Conservation (phyloP, 2,888 invertebrate species). For the Furcula furcula region DNA sequence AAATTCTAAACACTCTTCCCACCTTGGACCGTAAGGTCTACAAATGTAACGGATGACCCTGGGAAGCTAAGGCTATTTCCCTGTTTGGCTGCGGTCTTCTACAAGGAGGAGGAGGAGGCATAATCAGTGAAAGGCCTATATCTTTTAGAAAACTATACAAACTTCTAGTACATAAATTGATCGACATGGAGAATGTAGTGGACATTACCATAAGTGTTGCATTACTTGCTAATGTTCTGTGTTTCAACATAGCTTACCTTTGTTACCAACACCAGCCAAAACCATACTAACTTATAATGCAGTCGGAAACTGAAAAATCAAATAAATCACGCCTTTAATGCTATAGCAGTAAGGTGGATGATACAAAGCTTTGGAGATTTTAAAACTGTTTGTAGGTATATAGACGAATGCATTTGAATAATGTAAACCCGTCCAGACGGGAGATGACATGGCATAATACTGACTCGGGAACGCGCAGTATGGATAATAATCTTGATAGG, state of each 20-base stretch:
- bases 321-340: conserved; percentile 28
- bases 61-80: no score
- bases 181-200: conserved; percentile 30
- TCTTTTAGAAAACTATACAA: no score
- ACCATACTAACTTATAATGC: conserved; percentile 27
- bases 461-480: conserved; percentile 48
- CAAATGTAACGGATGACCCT: no score
- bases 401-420: conserved; percentile 72
- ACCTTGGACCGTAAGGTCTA: no score
- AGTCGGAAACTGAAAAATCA: conserved; percentile 6
- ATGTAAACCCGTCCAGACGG: conserved; percentile 69
- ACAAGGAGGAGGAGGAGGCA: neutral
- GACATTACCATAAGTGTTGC: conserved; percentile 52
- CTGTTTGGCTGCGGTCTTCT: no score
- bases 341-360: conserved; percentile 11
- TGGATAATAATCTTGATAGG: conserved; percentile 40
- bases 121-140: neutral
- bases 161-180: conserved; percentile 9
- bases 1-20: no score
- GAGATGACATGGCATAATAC: conserved; percentile 77
- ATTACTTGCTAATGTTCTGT: conserved; percentile 55
- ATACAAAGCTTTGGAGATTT: conserved; percentile 16
- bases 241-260: conserved; percentile 56
- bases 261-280: conserved; percentile 56
- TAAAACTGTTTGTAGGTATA: conserved; percentile 33